Evolutionary conservation across 2,797 vertebrate species (phyloP), one percentile per base, ranked within the genome.

Genomic region (Eulemur albifrons): DNA sequence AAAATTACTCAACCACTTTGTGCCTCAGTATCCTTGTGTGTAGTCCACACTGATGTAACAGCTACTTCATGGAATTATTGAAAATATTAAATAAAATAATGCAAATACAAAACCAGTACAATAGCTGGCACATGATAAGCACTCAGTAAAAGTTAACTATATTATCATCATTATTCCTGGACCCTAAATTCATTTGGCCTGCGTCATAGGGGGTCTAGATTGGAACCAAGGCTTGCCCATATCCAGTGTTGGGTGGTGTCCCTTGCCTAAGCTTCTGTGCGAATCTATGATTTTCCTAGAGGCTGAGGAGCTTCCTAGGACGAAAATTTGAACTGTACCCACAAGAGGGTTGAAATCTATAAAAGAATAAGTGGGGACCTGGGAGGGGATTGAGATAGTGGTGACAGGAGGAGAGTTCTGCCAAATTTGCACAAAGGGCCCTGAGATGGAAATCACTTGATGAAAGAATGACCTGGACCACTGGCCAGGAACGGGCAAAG

Each of bases 31-130:
- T 23, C 7, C 27, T 61, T 43, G 54, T 70, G 35, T 73, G 10
- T n/a, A 72, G 59, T 57, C 65, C 11, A 38, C 13, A 21, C 40
- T 2, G 27, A 25, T 8, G 59, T 10, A n/a, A 87, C 6, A 43
- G 40, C 17, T 52, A 82, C 48, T 76, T 94, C 11, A 4, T 7
- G 3, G 43, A 14, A 32, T 59, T 57, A 3, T 2, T 85, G 17
- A 82, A 27, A 93, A 75, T 8, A 77, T 69, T 7, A 87, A 67
- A 63, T 38, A 61, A 96, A n/a, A 72, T 23, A 30, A 38, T 12
- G 1, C 15, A 90, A 54, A 54, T n/a, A 87, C 7, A 90, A 76
- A 61, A 21, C 32, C 21, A 77, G 11, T 69, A 72, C 45, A 85
- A 57, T 30, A 17, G 4, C 48, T 59, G 27, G 32, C 20, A 57